These are phyloP conservation scores for Prionchulus punctatus DNA, from an alignment of 2,888 invertebrate species.

Conservation along the genomic window DNA sequence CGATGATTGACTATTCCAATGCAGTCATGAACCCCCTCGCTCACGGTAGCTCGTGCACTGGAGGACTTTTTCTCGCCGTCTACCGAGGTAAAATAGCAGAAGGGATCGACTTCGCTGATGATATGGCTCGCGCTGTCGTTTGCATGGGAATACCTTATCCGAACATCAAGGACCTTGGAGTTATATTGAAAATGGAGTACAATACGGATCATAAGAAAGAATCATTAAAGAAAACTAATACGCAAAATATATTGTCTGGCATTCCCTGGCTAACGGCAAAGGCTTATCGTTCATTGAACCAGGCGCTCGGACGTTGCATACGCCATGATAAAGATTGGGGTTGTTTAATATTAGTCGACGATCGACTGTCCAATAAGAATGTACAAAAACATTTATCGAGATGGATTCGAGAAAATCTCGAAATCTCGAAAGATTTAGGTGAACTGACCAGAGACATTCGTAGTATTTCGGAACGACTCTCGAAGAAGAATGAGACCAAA, in stretches of 20 bases:
- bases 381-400: background rate
- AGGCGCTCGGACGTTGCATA: constrained; percentile 49
- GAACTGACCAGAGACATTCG: no score
- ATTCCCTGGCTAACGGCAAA: constrained; percentile 44
- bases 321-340: constrained; percentile 53
- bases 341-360: constrained; percentile 55
- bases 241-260: background rate
- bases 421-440: no score
- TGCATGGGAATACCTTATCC: constrained; percentile 57
- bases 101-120: constrained; percentile 62
- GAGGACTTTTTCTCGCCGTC: constrained; percentile 58
- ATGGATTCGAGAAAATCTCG: constrained; percentile 2
- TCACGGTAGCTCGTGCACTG: constrained; percentile 34
- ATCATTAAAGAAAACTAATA: no score
- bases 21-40: constrained; percentile 18
- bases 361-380: constrained; percentile 34
- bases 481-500: no score
- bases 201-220: constrained; percentile 29
- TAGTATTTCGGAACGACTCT: no score
- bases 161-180: constrained; percentile 46
- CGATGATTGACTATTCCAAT: constrained; percentile 45
- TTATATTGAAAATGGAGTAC: constrained; percentile 32
- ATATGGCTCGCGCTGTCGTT: constrained; percentile 58
- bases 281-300: constrained; percentile 56
- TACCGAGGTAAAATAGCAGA: constrained; percentile 58